phyloP scores from a whole-genome alignment of 2,888 invertebrate species.

The Lucinisca nassula region DNA sequence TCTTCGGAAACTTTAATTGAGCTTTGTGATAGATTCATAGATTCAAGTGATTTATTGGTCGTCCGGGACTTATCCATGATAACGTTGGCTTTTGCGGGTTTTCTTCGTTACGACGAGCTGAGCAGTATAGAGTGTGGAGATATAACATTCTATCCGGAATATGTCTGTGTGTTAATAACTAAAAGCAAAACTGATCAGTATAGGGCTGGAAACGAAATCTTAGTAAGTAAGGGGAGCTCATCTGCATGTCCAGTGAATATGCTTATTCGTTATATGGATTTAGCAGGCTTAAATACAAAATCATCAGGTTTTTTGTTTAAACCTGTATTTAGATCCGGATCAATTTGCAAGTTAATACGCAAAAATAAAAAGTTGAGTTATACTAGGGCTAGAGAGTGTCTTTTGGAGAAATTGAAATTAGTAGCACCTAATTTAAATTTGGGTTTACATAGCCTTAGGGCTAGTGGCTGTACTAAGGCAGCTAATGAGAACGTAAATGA shows the following conservation, averaged over 20 bases:
- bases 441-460: constrained; percentile 56
- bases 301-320: constrained; percentile 47
- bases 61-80: constrained; percentile 57
- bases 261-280: constrained; percentile 46
- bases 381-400: constrained; percentile 51
- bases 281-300: background rate
- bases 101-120: constrained; percentile 21
- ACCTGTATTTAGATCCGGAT: constrained; percentile 46
- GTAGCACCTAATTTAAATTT: constrained; percentile 37
- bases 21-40: constrained; percentile 18
- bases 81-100: constrained; percentile 33
- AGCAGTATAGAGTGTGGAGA: background rate
- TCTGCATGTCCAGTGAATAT: constrained; percentile 60
- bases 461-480: constrained; percentile 57
- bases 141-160: background rate
- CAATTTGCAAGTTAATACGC: constrained; percentile 41
- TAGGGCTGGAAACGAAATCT: constrained; percentile 39
- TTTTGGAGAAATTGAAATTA: constrained; percentile 29
- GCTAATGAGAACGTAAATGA: constrained; percentile 55
- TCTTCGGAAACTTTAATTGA: constrained; percentile 37
- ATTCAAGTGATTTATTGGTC: constrained; percentile 20
- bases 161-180: no score
- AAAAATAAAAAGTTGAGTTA: constrained; percentile 66
- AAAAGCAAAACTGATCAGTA: constrained; percentile 70
- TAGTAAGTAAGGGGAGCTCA: constrained; percentile 55